A percentile compares a stretch with the other conserved stretches of the same genome.
Evolutionary conservation across 2,113 vertebrate genomes (phyloP).

Genomic region (Oncorhynchus mykiss): DNA sequence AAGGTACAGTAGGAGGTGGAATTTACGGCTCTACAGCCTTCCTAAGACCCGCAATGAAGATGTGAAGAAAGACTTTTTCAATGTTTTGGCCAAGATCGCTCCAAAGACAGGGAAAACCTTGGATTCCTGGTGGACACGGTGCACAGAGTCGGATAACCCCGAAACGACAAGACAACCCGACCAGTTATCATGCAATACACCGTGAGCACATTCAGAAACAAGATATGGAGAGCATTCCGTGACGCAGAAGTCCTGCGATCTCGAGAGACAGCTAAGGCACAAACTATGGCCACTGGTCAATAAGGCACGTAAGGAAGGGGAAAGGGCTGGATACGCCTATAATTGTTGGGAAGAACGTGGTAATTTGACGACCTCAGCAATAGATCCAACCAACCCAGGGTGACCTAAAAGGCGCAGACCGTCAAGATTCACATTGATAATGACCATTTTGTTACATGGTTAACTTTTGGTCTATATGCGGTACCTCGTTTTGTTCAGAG

Average conservation of each 20-base stretch:
- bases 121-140: not conserved
- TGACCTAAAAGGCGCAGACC: too few species aligned
- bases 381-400: too few species aligned
- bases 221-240: not conserved
- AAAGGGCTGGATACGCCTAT: not conserved
- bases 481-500: too few species aligned
- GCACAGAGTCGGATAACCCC: not conserved
- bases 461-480: too few species aligned
- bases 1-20: conserved; percentile 1
- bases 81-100: not conserved
- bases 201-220: not conserved
- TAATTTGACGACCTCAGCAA: not conserved
- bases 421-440: too few species aligned
- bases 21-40: not conserved
- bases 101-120: not conserved
- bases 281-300: not conserved
- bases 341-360: not conserved
- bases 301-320: not conserved
- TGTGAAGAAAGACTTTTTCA: not conserved
- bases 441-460: too few species aligned
- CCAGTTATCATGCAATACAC: not conserved
- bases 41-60: not conserved
- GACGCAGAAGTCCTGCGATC: not conserved
- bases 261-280: not conserved
- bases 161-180: not conserved